A percentile compares a stretch with the other conserved stretches of the same genome.
These are phyloP conservation scores for Channa argus DNA, from an alignment of 2,113 vertebrate species.

Conservation along the genomic window DNA sequence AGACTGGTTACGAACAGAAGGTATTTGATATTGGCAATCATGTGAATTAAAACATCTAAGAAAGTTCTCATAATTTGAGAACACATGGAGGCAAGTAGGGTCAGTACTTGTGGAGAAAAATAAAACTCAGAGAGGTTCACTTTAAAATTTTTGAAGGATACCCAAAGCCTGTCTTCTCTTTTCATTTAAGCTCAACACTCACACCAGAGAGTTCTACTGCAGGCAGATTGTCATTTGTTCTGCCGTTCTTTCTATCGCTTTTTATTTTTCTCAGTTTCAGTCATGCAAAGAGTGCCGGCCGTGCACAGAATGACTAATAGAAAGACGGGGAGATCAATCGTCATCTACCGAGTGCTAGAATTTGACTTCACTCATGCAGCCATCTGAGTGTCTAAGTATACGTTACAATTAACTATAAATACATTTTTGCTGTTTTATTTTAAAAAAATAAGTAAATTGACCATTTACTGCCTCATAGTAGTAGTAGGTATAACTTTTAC, in stretches of 20 bases:
- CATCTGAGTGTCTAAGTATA: slow-evolving; percentile 20
- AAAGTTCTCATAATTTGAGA: too few species aligned
- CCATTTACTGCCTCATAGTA: background rate
- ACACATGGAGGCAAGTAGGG: too few species aligned
- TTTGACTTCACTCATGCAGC: slow-evolving; percentile 47
- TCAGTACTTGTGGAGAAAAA: too few species aligned
- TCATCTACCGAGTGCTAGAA: slow-evolving; percentile 35
- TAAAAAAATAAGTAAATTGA: background rate
- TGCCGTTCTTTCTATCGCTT: slow-evolving; percentile 20
- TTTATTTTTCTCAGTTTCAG: slow-evolving; percentile 41
- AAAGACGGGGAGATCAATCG: slow-evolving; percentile 58
- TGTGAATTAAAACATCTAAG: too few species aligned
- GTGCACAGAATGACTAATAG: slow-evolving; percentile 49
- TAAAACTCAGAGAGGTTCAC: too few species aligned
- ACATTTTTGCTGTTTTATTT: background rate
- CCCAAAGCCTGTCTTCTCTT: too few species aligned
- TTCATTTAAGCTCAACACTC: too few species aligned
- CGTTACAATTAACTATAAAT: background rate
- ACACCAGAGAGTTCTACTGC: background rate
- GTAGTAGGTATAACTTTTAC: background rate
- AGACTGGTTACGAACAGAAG: too few species aligned
- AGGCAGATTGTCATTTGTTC: slow-evolving; percentile 35
- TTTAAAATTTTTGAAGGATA: too few species aligned
- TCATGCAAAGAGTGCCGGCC: slow-evolving; percentile 38
- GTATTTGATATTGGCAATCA: too few species aligned